Conservation (phyloP, 2,113 vertebrate genomes). For the Penelope pileata region DNA sequence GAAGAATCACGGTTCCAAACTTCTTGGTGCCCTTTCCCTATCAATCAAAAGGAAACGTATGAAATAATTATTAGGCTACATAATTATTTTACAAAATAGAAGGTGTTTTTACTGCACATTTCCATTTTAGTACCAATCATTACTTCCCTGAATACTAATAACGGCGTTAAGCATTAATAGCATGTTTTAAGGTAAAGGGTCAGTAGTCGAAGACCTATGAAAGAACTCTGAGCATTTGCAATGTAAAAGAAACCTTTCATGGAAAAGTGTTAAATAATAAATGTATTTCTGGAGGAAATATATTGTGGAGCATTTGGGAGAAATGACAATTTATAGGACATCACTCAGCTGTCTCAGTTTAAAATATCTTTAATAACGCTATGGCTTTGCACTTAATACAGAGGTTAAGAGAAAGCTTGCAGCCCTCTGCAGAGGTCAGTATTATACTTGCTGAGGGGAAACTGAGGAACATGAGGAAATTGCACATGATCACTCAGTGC, state of each 20-base stretch:
- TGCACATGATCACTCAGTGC: neutral
- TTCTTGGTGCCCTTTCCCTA: conserved; percentile 69
- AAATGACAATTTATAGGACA: conserved; percentile 7
- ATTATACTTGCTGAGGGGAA: neutral
- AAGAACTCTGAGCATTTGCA: conserved; percentile 60
- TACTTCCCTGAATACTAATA: conserved; percentile 69
- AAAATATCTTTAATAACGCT: conserved; percentile 31
- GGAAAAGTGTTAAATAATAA: conserved; percentile 54
- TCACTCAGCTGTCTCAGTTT: neutral
- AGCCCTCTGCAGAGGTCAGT: conserved; percentile 12
- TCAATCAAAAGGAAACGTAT: conserved; percentile 68
- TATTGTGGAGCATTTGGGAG: conserved; percentile 23
- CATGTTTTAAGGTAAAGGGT: conserved; percentile 69
- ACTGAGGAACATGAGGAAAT: conserved; percentile 37
- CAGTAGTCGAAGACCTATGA: conserved; percentile 47
- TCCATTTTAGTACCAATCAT: conserved; percentile 65
- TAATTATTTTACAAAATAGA: conserved; percentile 78
- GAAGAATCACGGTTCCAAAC: conserved; percentile 60
- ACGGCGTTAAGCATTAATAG: conserved; percentile 61
- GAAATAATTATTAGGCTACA: conserved; percentile 77
- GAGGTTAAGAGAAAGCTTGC: neutral
- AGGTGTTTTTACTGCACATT: conserved; percentile 62
- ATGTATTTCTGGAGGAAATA: conserved; percentile 7
- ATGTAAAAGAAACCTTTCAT: conserved; percentile 69
- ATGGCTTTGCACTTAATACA: neutral